Evolutionary conservation across 2,113 vertebrate species (phyloP).

Genomic region (Origma solitaria): DNA sequence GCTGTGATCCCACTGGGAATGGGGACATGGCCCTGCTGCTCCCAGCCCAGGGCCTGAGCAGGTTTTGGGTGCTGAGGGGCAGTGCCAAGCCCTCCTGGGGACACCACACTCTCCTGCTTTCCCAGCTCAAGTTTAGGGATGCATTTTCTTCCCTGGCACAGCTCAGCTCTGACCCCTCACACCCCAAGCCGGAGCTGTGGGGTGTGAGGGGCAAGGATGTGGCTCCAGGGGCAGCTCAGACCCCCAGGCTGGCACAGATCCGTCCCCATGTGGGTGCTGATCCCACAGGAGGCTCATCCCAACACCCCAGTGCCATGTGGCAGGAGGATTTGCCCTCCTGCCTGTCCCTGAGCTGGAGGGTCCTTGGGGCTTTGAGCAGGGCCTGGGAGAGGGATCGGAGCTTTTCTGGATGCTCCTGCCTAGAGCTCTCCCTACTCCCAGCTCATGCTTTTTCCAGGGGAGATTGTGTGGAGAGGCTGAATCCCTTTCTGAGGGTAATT

Average conservation of each 20-base stretch:
- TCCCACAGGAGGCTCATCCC: background rate
- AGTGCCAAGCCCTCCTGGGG: background rate
- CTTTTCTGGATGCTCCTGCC: background rate
- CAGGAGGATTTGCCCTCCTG: background rate
- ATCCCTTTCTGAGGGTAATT: rapidly evolving
- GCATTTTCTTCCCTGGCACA: background rate
- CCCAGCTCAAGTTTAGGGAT: background rate
- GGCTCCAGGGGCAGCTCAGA: background rate
- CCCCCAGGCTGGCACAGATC: background rate
- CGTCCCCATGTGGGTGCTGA: rapidly evolving
- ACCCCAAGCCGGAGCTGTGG: background rate
- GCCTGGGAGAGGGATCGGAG: background rate
- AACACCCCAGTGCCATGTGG: rapidly evolving
- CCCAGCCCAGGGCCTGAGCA: background rate
- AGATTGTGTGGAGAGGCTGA: background rate
- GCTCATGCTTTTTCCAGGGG: rapidly evolving
- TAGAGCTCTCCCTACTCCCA: background rate
- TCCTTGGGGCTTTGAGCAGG: rapidly evolving
- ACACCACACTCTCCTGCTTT: background rate
- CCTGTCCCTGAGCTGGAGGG: background rate
- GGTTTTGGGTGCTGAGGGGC: background rate
- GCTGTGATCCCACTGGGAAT: too few relatives aligned
- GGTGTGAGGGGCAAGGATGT: rapidly evolving
- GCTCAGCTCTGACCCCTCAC: background rate
- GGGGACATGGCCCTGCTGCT: too few relatives aligned